Evolutionary conservation across 2,888 invertebrate species (phyloP).

Genomic region (Rhimphoctona megacephalus): DNA sequence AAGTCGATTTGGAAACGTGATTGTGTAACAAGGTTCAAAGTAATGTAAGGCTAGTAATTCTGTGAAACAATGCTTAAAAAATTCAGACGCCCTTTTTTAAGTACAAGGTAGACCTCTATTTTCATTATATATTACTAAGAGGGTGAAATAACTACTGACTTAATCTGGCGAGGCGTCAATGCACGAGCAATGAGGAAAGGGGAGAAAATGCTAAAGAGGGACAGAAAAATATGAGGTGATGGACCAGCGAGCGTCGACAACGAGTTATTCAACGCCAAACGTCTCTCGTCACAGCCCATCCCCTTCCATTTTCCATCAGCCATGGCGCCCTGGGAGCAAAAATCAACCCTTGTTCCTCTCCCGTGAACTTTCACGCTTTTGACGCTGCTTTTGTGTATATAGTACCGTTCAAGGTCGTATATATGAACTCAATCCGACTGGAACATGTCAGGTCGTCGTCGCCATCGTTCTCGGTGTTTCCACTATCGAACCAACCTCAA

Average conservation of each 20-base stretch:
- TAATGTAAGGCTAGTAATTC: conserved; percentile 56
- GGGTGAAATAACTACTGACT: conserved; percentile 36
- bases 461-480: conserved; percentile 41
- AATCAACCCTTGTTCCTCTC: conserved; percentile 52
- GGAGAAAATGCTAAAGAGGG: conserved; percentile 4
- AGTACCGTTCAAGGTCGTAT: conserved; percentile 50
- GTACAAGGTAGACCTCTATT: conserved; percentile 3
- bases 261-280: conserved; percentile 67
- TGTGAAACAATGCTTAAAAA: conserved; percentile 56
- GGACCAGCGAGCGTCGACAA: conserved; percentile 51
- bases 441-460: conserved; percentile 70
- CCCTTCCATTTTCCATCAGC: conserved; percentile 26
- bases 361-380: conserved; percentile 36
- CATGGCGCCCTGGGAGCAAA: conserved; percentile 45
- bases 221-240: conserved; percentile 45
- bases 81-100: conserved; percentile 45
- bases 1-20: conserved; percentile 21
- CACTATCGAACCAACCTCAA: conserved; percentile 32
- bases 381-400: conserved; percentile 68
- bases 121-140: conserved; percentile 7
- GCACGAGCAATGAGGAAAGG: conserved; percentile 25
- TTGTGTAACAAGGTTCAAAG: conserved; percentile 54
- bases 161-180: conserved; percentile 32
- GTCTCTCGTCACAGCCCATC: conserved; percentile 44
- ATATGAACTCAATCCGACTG: conserved; percentile 73